Base-by-base conservation (phyloP, 2,113 vertebrate genomes). In the Cephalopterus ornatus region DNA sequence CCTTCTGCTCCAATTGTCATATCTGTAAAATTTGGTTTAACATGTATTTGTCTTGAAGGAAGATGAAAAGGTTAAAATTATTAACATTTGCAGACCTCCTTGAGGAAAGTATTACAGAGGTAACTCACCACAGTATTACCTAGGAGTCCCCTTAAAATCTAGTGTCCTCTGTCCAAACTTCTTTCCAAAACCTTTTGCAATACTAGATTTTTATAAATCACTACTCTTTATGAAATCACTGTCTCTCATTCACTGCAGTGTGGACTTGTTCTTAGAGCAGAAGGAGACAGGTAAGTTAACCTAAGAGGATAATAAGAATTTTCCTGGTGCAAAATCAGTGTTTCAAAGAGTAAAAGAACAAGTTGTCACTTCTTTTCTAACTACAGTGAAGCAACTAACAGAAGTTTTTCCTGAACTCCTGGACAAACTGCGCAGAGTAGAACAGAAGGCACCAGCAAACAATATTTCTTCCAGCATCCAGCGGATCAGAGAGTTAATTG, bases 391-490 rank as follows among this genome's bases (percentile, higher is more conserved):
- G 49, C 98, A 98, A 93, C 97, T 99, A 79, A 98, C 98, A 37
- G 97, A 98, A 59, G 98, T 99, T 14, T 98, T 99, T 30, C 99
- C 99, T 75, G 96, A 99, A 78, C 98, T 99, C 55, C 94, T 99
- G 96, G 98, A 98, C 85, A 99, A 99, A 87, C 98, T 99, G 66
- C 98, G 95, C 35, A 98, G 95, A 8, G 99, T 99, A 6, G 99
- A 99, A 94, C 98, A 99, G 94, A 99, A 99, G 96, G 98, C 98
- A 91, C 99, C 99, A 26, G 98, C 98, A 13, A 99, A 98, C 97
- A 99, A 99, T 3, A 98, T 99, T 82, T 99, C 99, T 26, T 98
- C 98, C 85, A 99, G 99, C 97, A 99, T 99, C 94, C 95, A 97
- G 95, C 97, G 99, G 93, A 98, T 99, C 96, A 98, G 99, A 94